Percentiles rank a stretch among this genome's conserved stretches.
These are phyloP conservation scores for Scaptomyza cyrtandrae DNA, from an alignment of 2,888 invertebrate species.

Conservation along the genomic window DNA sequence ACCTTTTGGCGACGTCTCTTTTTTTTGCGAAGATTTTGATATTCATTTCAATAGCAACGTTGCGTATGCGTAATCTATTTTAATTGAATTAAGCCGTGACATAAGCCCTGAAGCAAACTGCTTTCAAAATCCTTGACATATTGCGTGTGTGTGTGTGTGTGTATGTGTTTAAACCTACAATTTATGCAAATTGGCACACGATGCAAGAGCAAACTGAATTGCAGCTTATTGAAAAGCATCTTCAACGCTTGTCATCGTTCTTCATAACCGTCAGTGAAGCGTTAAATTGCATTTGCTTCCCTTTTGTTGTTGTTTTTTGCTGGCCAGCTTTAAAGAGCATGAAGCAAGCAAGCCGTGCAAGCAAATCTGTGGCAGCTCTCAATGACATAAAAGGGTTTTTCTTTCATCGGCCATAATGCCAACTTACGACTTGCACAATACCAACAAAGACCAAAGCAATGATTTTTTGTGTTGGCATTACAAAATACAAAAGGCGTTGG, in stretches of 20 bases:
- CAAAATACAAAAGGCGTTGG: background rate
- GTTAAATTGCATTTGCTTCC: conserved; percentile 79
- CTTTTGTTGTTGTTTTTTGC: conserved; percentile 38
- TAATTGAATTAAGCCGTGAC: conserved; percentile 79
- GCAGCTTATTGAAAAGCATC: conserved; percentile 62
- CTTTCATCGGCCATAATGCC: conserved; percentile 50
- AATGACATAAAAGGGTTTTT: conserved; percentile 72
- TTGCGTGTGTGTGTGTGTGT: background rate
- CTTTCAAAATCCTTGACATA: conserved; percentile 7
- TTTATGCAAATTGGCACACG: conserved; percentile 65
- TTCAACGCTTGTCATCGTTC: conserved; percentile 28
- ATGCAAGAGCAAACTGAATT: conserved; percentile 39
- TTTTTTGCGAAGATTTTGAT: conserved; percentile 1
- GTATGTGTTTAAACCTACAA: conserved; percentile 22
- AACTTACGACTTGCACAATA: conserved; percentile 40
- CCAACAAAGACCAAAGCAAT: conserved; percentile 13
- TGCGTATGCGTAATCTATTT: conserved; percentile 74
- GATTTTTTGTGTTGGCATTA: conserved; percentile 32
- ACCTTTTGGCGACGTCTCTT: conserved; percentile 57
- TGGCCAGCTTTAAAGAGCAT: conserved; percentile 17
- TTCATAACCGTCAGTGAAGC: conserved; percentile 66
- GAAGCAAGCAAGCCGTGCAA: conserved; percentile 27
- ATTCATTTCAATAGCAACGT: conserved; percentile 26
- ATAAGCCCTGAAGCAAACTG: conserved; percentile 50
- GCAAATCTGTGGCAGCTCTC: conserved; percentile 63